Percentiles rank a stretch among this genome's conserved stretches.
Conservation (phyloP, 2,888 invertebrate genomes). For the Leptopterna dolabrata region DNA sequence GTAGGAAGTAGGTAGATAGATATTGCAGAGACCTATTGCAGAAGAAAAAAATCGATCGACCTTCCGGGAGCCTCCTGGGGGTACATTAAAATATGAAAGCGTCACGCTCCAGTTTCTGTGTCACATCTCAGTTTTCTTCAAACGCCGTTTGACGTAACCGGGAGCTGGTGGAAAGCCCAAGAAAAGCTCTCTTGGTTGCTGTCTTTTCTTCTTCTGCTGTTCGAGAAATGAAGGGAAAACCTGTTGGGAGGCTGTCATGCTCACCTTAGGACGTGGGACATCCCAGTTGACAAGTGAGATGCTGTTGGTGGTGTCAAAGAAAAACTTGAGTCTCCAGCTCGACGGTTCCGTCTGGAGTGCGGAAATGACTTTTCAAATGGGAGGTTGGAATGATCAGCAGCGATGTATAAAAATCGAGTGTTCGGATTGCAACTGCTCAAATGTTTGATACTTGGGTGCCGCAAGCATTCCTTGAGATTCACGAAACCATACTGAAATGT, state of each 20-base stretch:
- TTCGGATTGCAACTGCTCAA: no score
- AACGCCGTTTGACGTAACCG: not conserved
- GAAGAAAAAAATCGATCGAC: not conserved
- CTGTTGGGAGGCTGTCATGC: slow-evolving; percentile 3
- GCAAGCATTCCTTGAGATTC: no score
- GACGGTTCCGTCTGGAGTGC: not conserved
- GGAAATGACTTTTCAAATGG: not conserved
- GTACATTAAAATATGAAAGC: not conserved
- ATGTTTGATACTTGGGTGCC: no score
- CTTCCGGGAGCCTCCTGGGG: not conserved
- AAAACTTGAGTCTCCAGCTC: not conserved
- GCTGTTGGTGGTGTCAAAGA: not conserved
- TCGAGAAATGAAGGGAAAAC: slow-evolving; percentile 3
- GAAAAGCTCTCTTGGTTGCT: not conserved
- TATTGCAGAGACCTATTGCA: no score
- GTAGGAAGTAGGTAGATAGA: no score
- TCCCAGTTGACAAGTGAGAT: not conserved
- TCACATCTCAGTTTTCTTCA: not conserved
- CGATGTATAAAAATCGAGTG: no score
- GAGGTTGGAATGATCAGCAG: no score
- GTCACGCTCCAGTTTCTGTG: not conserved
- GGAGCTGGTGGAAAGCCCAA: not conserved
- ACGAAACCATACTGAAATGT: no score
- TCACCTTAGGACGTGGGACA: not conserved
- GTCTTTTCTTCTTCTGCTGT: not conserved